Base-by-base conservation (phyloP, 2,888 invertebrate species). In the Philereme transversata region DNA sequence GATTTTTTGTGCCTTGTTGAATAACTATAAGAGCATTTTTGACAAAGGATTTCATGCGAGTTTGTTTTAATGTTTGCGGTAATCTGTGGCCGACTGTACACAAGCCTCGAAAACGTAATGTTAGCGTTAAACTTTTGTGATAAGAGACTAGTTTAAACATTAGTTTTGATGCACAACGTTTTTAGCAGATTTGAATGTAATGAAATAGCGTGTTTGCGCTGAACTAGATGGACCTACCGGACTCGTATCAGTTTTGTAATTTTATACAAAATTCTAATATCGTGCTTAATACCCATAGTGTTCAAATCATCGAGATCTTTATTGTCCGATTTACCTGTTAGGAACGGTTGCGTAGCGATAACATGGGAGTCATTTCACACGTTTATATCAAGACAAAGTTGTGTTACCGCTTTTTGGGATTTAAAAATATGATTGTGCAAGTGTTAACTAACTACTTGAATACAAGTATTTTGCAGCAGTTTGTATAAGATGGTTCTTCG, bases 121-220 rank as follows among this genome's bases (percentile, higher is more conserved):
- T 82, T 87, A 91, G 91, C 90, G 90, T 90, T 91, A 90, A 88
- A 79, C 61, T 72, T 83, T 84, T 90, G 89, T 90, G 90, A 90
- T 90, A 90, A 84, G 82, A 77, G 66, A 75, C 65, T 78, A 76
- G 73, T 76, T 68, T 69, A 76, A 77, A 69, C 71, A 76, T 81
- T 81, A 68, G 75, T 81, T 82, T 44, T 69, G 77, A 78, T 84
- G 88, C 88, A 88, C 87, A 86, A 86, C 64, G 53, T 68, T 71
- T 51, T 69, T 46, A 58, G 46, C 66, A 64, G 63, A 74, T 74
- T 71, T 69, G 58, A 69, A 34, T 70, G 65, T 60, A 48, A 55
- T 69, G 22, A 68, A 59, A 62, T 47, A 61, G 64, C 69, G 64
- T 66, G 40, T 8, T 40, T 38, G 36, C 36, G 36, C 68, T 41